Percentiles rank a stretch among this genome's conserved stretches.
Evolutionary conservation across 2,113 vertebrate genomes (phyloP).

Genomic region (Microcebus lehilahytsara): DNA sequence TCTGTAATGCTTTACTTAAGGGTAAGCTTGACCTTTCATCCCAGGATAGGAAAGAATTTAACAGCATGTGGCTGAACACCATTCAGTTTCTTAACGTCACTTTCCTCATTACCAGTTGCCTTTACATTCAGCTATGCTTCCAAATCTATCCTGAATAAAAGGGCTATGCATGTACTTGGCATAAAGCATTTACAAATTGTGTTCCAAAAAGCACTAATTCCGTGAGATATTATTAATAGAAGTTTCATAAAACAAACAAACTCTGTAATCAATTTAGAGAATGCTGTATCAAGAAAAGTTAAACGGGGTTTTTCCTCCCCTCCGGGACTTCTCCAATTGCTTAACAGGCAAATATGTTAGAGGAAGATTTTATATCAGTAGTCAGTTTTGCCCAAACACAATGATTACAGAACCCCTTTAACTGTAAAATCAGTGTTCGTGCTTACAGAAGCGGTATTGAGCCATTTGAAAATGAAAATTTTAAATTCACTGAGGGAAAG

Average conservation of each 20-base stretch:
- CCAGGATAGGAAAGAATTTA: not conserved
- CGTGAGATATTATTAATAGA: not conserved
- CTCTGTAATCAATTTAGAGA: not conserved
- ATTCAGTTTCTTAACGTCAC: not conserved
- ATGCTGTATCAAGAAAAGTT: not conserved
- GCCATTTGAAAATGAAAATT: not conserved
- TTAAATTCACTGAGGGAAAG: not conserved
- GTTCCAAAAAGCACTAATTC: not conserved
- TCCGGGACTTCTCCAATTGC: not conserved
- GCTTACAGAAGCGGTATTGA: not conserved
- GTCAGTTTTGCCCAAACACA: not conserved
- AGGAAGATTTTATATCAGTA: not conserved
- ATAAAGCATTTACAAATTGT: not conserved
- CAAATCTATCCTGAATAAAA: not conserved
- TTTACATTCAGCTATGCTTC: not conserved
- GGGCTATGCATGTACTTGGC: not conserved
- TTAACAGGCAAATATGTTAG: not conserved
- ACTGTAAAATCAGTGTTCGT: not conserved
- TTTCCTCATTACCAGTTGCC: not conserved
- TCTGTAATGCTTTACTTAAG: not conserved
- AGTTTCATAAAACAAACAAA: not conserved
- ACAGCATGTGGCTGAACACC: not conserved
- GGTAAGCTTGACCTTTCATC: not conserved
- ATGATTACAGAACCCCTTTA: not conserved
- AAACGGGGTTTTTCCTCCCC: not conserved